These are phyloP conservation scores for Andrena camellia DNA, from an alignment of 2,888 invertebrate species.

Conservation along the genomic window DNA sequence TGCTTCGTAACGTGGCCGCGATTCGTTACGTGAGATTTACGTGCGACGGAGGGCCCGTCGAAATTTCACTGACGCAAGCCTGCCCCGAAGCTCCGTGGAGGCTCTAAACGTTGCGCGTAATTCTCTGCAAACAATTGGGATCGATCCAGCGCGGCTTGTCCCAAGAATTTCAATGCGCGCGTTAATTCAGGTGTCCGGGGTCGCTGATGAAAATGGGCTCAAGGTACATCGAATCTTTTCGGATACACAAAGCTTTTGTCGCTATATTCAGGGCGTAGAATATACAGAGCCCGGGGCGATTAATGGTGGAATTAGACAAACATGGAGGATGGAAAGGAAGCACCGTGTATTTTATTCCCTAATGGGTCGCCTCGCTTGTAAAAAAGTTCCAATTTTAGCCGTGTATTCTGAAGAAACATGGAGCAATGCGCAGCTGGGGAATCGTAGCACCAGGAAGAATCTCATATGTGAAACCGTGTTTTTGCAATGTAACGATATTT, in stretches of 20 bases:
- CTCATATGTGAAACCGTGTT: neutral
- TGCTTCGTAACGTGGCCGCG: slow-evolving; percentile 60
- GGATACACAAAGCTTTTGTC: no score
- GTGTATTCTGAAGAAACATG: slow-evolving; percentile 28
- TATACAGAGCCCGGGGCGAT: neutral
- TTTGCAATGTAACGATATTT: slow-evolving; percentile 3
- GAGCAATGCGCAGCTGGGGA: neutral
- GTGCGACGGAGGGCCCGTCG: neutral
- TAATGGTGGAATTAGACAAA: neutral
- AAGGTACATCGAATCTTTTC: no score
- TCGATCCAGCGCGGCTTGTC: slow-evolving; percentile 1
- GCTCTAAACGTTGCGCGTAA: slow-evolving; percentile 3
- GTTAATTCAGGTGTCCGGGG: no score
- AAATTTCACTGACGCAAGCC: slow-evolving; percentile 18
- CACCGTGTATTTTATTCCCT: slow-evolving; percentile 19
- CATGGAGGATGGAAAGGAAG: neutral
- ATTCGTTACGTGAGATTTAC: slow-evolving; percentile 51
- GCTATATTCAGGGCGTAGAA: neutral
- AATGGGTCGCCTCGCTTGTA: neutral
- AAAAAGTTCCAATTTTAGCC: neutral
- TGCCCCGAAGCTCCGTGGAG: neutral
- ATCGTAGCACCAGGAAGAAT: neutral
- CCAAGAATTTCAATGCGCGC: neutral
- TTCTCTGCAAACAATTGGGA: neutral
- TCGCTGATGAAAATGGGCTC: no score